Evolutionary conservation across 1,140 invertebrate genomes (phyloP), one percentile per base, ranked within the genome.

Genomic region (Scaptomyza graminum): DNA sequence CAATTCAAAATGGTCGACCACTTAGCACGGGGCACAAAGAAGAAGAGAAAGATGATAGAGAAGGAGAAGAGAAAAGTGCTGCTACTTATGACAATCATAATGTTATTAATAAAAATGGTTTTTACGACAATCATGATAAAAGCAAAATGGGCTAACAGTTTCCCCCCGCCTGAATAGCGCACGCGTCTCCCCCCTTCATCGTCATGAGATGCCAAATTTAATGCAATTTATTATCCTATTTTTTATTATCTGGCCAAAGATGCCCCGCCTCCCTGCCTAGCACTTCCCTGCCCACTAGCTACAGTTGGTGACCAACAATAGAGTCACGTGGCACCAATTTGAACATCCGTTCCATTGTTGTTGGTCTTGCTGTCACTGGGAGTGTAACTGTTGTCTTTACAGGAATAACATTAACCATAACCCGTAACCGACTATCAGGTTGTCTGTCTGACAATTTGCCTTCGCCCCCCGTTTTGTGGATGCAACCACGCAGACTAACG

Each of bases 161-260:
- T 5, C 28, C 59, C 74, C 39, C 16, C 28, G 16, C 22, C 47
- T 25, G 9, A 37, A 63, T 37, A 25, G 15, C 70, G 41, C 77
- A 81, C 82, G 75, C 82, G 75, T 31, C 64, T 41, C 52, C 49
- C 51, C 51, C 28, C 7, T 31, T 6, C 54, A 57, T 55, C 25
- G 11, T 25, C 75, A 88, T 74, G 57, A 81, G 57, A 84, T 80
- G 85, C 74, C 87, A 79, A 79, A 85, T 90, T 83, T 90, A 90
- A 90, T 90, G 76, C 81, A 90, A 90, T 90, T 90, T 90, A 90
- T 90, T 90, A 90, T 89, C 73, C 89, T 89, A n/a, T 90, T 90
- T 88, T 89, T 77, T 81, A 90, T 90, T 90, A 88, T 90, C 84
- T 90, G 34, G 50, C 50, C 68, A 63, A 76, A 71, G 66, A 70